A percentile compares a stretch with the other conserved stretches of the same genome.
phyloP scores from a whole-genome alignment of 2,797 vertebrate genomes.

The Knipowitschia caucasica region DNA sequence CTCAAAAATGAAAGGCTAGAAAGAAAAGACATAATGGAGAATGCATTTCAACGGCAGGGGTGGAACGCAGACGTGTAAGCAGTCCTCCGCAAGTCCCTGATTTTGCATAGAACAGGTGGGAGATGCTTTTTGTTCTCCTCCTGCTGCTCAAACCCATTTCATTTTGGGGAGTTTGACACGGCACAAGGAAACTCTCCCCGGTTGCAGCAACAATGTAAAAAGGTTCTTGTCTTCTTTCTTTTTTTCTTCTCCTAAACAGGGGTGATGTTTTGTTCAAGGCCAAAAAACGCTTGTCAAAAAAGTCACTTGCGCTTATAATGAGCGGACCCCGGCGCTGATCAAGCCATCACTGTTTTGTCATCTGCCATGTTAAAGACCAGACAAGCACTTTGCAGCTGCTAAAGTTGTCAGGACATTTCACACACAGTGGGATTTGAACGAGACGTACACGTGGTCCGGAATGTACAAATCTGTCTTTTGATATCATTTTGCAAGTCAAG shows the following conservation, averaged over 20 bases:
- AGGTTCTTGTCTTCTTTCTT: conserved; percentile 55
- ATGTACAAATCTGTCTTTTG: conserved; percentile 31
- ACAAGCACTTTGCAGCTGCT: conserved; percentile 35
- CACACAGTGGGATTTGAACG: conserved; percentile 18
- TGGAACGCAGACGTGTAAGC: conserved; percentile 73
- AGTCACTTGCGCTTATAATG: conserved; percentile 62
- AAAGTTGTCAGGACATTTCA: conserved; percentile 15
- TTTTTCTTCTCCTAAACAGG: conserved; percentile 38
- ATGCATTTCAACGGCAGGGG: conserved; percentile 78
- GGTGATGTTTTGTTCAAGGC: conserved; percentile 53
- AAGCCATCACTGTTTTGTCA: conserved; percentile 52
- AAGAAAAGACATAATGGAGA: conserved; percentile 79
- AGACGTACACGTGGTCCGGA: not conserved
- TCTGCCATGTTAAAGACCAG: conserved; percentile 28
- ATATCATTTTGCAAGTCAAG: conserved; percentile 28
- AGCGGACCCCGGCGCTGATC: conserved; percentile 52
- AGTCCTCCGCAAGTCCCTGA: conserved; percentile 76
- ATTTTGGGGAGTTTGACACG: conserved; percentile 73
- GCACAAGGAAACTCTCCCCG: conserved; percentile 68
- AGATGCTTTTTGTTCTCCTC: conserved; percentile 81
- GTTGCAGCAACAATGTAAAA: conserved; percentile 60
- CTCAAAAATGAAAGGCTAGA: conserved; percentile 79
- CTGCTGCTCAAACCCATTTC: conserved; percentile 83
- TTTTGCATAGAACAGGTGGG: conserved; percentile 83
- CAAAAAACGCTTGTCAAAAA: conserved; percentile 51